Conservation (phyloP, 2,888 invertebrate genomes). For the Eurois occulta region DNA sequence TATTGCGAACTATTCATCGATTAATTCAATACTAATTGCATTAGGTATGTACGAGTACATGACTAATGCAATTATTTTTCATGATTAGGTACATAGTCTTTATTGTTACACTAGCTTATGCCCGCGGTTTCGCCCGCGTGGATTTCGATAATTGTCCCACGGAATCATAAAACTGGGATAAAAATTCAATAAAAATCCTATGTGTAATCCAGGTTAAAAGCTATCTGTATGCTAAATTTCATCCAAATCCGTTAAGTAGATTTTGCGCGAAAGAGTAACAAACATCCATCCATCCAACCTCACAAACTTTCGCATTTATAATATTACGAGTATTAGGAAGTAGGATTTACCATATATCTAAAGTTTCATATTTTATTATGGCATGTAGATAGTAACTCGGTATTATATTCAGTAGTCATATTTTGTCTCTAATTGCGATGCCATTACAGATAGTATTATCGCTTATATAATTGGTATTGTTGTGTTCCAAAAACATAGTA, state of each 20-base stretch:
- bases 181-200: no score
- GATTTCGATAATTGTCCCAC: no score
- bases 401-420: conserved; percentile 31
- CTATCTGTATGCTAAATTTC: no score
- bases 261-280: no score
- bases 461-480: conserved; percentile 33
- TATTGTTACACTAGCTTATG: no score
- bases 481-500: conserved; percentile 3
- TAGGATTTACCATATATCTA: conserved; percentile 25
- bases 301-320: no score
- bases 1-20: conserved; percentile 15
- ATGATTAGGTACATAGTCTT: conserved; percentile 9
- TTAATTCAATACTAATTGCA: conserved; percentile 18
- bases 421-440: conserved; percentile 8
- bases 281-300: no score
- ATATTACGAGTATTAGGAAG: no score
- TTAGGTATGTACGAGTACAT: neutral
- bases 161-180: no score
- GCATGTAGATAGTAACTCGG: neutral
- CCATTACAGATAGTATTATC: neutral
- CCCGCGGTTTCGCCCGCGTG: no score
- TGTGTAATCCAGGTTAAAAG: no score
- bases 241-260: no score
- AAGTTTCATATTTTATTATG: neutral
- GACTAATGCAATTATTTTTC: neutral